Evolutionary conservation across 2,888 invertebrate genomes (phyloP).

Genomic region (Leptura quadrifasciata): DNA sequence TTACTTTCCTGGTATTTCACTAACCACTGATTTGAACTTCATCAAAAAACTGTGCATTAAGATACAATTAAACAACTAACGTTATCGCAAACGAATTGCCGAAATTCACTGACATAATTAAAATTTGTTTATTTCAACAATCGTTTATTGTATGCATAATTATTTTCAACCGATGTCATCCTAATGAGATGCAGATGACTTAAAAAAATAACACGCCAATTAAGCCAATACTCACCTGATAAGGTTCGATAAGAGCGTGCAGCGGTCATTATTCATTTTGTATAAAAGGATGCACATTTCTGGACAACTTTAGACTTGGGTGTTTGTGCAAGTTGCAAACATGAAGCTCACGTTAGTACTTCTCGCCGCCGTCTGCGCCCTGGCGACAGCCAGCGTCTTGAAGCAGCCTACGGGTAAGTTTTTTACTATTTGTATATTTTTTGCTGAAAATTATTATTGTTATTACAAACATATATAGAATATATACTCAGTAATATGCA

Average conservation of each 20-base stretch:
- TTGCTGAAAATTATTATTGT: not conserved
- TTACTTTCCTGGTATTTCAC: not conserved
- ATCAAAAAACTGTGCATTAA: not conserved
- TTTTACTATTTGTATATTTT: not conserved
- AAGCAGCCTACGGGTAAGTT: not conserved
- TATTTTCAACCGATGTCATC: not conserved
- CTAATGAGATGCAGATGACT: not conserved
- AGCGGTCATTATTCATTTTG: conserved; percentile 2
- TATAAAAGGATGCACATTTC: conserved; percentile 12
- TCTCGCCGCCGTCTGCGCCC: conserved; percentile 18
- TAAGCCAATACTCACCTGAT: not conserved
- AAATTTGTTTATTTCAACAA: conserved; percentile 6
- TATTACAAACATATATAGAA: too few relatives aligned
- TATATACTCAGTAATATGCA: too few relatives aligned
- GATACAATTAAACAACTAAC: not conserved
- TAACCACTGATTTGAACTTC: not conserved
- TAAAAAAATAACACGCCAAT: not conserved
- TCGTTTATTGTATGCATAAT: not conserved
- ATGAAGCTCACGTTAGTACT: conserved; percentile 36
- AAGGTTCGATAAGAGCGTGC: conserved; percentile 14
- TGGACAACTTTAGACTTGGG: not conserved
- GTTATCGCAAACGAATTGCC: not conserved
- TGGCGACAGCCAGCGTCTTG: not conserved
- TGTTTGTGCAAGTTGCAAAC: conserved; percentile 38
- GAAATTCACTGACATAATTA: not conserved